Conservation (phyloP, 2,888 invertebrate species). For the Drosophila nigricruria region DNA sequence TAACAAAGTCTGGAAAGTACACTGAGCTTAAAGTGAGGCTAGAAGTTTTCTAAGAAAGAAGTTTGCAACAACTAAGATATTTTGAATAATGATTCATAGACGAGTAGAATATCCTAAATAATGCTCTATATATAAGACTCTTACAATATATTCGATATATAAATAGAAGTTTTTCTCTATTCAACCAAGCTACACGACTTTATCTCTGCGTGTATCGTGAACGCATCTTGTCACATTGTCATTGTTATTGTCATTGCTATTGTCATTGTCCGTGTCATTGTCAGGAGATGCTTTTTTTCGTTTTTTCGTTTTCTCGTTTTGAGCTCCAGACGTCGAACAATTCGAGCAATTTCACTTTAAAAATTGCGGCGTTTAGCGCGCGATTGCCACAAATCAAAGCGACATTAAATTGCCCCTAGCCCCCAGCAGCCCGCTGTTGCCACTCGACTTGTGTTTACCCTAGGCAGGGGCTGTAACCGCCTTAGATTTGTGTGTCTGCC, state of each 20-base stretch:
- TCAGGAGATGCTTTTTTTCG: conserved; percentile 27
- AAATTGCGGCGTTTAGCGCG: conserved; percentile 79
- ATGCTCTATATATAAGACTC: no score
- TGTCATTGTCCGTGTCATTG: conserved; percentile 33
- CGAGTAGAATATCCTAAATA: background rate
- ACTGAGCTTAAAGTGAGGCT: background rate
- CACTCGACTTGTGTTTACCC: conserved; percentile 25
- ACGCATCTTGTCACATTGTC: conserved; percentile 45
- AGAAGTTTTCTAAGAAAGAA: background rate
- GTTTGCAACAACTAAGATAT: background rate
- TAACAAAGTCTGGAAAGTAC: background rate
- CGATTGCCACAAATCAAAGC: conserved; percentile 82
- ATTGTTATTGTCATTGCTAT: conserved; percentile 45
- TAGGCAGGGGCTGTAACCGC: conserved; percentile 14
- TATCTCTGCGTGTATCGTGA: conserved; percentile 16
- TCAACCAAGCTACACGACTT: background rate
- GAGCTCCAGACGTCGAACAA: conserved; percentile 62
- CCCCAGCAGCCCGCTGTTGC: background rate
- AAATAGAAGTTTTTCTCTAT: background rate
- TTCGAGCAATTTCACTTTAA: conserved; percentile 79
- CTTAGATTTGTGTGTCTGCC: conserved; percentile 24
- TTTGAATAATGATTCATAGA: background rate
- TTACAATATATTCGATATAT: no score
- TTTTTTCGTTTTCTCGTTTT: background rate
- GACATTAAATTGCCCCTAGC: conserved; percentile 59